These are phyloP conservation scores for Phytoseiulus persimilis DNA, from an alignment of 2,888 invertebrate species.

Conservation along the genomic window DNA sequence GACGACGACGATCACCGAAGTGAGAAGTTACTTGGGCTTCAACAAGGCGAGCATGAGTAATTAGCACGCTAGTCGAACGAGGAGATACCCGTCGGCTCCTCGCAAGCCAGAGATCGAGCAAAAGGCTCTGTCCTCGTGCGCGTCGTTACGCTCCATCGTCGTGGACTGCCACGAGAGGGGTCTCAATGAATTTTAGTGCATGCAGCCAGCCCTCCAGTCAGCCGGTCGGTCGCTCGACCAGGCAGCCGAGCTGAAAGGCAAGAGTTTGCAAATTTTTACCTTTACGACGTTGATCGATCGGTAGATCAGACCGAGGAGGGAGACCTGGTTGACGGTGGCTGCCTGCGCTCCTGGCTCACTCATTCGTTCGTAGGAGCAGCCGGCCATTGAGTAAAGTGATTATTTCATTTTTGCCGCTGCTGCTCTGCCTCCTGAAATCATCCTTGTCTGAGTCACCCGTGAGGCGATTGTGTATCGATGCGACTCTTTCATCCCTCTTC, in stretches of 20 bases:
- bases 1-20: background rate
- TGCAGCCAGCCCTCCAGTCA: background rate
- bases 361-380: background rate
- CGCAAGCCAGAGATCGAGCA: background rate
- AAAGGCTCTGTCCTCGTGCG: background rate
- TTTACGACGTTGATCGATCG: slow-evolving; percentile 36
- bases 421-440: background rate
- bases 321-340: background rate
- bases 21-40: background rate
- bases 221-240: background rate
- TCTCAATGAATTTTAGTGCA: background rate
- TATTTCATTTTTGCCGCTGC: slow-evolving; percentile 36
- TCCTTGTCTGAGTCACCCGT: background rate
- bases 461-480: background rate
- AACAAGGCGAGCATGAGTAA: background rate
- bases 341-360: background rate
- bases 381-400: background rate
- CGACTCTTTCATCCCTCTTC: background rate
- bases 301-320: background rate
- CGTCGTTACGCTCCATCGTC: background rate
- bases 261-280: slow-evolving; percentile 38
- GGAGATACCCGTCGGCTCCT: background rate
- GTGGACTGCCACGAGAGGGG: background rate
- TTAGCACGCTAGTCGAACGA: background rate
- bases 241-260: slow-evolving; percentile 5